Percentiles rank a stretch among this genome's conserved stretches.
Conservation (phyloP, 2,888 invertebrate genomes). For the Phengaris arion region DNA sequence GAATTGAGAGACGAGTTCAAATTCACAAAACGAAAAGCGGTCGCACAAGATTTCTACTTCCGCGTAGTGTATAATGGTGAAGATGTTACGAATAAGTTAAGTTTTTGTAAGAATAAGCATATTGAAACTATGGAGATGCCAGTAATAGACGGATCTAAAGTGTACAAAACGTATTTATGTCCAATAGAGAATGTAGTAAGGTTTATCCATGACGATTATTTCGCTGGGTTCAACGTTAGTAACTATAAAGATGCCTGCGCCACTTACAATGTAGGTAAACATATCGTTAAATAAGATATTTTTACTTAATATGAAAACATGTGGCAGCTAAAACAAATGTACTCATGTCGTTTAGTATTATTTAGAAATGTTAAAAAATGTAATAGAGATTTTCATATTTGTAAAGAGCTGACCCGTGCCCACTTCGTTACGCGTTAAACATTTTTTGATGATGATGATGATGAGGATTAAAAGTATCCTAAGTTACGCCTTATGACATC, state of each 20-base stretch:
- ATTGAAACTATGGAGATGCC: slow-evolving; percentile 70
- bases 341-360: too few relatives aligned
- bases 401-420: too few relatives aligned
- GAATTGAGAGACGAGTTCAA: slow-evolving; percentile 70
- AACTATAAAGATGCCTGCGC: slow-evolving; percentile 92
- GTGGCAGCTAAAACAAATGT: background rate
- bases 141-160: slow-evolving; percentile 61
- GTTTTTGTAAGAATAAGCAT: slow-evolving; percentile 86
- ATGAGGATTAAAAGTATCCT: too few relatives aligned
- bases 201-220: slow-evolving; percentile 93
- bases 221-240: slow-evolving; percentile 89
- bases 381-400: too few relatives aligned
- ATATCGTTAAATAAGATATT: slow-evolving; percentile 16
- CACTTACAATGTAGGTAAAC: slow-evolving; percentile 51
- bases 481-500: too few relatives aligned
- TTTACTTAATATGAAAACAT: background rate
- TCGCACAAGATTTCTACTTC: slow-evolving; percentile 87
- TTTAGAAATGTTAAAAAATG: too few relatives aligned
- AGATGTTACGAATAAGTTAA: slow-evolving; percentile 89
- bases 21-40: slow-evolving; percentile 76
- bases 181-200: slow-evolving; percentile 92
- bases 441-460: too few relatives aligned
- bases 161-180: slow-evolving; percentile 82
- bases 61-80: slow-evolving; percentile 91
- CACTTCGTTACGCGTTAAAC: too few relatives aligned